Base-by-base conservation (phyloP, 2,888 invertebrate species). In the Electrophaes corylata region DNA sequence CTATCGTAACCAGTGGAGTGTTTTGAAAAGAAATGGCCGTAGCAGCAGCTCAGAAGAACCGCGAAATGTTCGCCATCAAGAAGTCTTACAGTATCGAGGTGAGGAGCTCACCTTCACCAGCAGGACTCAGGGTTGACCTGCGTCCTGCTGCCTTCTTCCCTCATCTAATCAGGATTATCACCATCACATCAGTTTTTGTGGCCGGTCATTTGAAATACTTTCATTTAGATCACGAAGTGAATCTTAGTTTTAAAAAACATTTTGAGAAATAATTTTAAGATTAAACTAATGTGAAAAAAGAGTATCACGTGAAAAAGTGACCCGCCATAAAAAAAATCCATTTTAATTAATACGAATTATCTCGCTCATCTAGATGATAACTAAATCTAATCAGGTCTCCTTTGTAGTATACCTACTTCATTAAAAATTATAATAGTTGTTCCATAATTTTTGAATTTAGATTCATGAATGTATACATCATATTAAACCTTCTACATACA, bases 71-170 rank as follows among this genome's bases (percentile, higher is more conserved):
- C 94, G 97, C 98, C 88, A 98, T 98, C 93, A 98, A 98, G 93
- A 98, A 98, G 88, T 97, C 97, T 70, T 98, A 98, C 94, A 98
- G 97, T 93, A 97, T 98, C 88, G 98, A 98, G 96, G 98, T 98
- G 93, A 95, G 96, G 92, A 80, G 68, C 69, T 70, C 69, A 70
- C 66, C 69, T 60, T 63, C 59, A 49, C 20, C 46, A 31, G 53
- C 41, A 60, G 48, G 67, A 68, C 48, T 65, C 70, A 66, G 67
- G 58, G 55, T 57, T 20, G 66, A 55, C 59, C 57, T 46, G 46
- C 57, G 47, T 51, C 62, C 57, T 60, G 59, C 68, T 52, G 67
- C 55, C 64, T 64, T 60, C 60, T 65, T 73, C 67, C 66, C 66
- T 70, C 68, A 58, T 69, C 66, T 55, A 14, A 50, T 69, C 60